Conservation (phyloP, 2,797 vertebrate genomes). For the Nasua narica region DNA sequence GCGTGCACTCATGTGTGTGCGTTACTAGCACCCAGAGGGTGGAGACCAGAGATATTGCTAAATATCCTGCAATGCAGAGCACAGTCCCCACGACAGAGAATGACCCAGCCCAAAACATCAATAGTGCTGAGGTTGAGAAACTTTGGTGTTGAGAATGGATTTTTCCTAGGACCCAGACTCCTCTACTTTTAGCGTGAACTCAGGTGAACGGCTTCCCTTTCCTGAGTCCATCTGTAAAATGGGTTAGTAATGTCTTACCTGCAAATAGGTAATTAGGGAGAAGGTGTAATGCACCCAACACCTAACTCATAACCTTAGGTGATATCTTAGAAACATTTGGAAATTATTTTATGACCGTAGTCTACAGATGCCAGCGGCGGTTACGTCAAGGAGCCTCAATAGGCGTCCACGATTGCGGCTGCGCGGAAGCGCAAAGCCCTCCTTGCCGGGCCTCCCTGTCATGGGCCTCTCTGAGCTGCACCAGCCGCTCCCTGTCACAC, state of each 20-base stretch:
- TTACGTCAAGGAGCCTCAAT: not conserved
- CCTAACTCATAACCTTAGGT: not conserved
- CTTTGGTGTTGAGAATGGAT: not conserved
- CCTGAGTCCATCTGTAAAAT: not conserved
- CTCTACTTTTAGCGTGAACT: not conserved
- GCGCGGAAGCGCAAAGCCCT: not conserved
- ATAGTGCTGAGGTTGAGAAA: not conserved
- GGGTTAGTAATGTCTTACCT: not conserved
- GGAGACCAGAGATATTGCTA: not conserved
- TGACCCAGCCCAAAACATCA: not conserved
- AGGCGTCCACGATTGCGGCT: not conserved
- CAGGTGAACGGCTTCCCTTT: not conserved
- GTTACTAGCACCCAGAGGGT: not conserved
- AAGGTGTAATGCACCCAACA: not conserved
- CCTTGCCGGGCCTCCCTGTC: not conserved
- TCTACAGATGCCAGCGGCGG: not conserved
- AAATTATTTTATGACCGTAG: not conserved
- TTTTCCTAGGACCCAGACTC: not conserved
- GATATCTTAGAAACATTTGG: not conserved
- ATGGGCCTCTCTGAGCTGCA: accelerated
- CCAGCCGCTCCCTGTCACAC: accelerated
- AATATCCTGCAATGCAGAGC: not conserved
- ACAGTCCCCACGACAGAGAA: not conserved
- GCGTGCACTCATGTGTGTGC: not conserved
- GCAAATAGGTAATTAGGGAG: not conserved